Base-by-base conservation (phyloP, 2,797 vertebrate genomes). In the Moxostoma hubbsi region DNA sequence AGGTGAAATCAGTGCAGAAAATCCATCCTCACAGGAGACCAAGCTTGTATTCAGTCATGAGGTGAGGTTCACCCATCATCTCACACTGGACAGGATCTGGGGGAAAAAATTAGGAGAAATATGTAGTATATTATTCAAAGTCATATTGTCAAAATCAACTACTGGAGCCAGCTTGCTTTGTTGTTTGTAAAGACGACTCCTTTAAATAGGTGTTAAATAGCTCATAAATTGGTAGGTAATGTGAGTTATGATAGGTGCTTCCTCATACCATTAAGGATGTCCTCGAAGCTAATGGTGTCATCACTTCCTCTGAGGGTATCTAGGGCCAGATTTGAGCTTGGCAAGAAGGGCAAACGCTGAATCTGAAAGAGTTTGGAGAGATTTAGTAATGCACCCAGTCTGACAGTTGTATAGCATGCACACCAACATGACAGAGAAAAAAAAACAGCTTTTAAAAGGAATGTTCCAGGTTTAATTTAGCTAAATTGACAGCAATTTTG, bases 321-420 rank as follows among this genome's bases (percentile, higher is more conserved):
- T 67, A 99, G 82, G 9, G 96, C 94, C 78, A 99, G 83, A 83
- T 98, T 96, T 75, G 97, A 98, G 77, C 97, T 99, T 67, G 91
- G 93, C 83, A 99, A 92, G 92, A 98, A 98, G 0, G 98, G 97
- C 71, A 98, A 94, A 76, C 96, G 96, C 85, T 98, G 97, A 85
- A 95, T 95, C 98, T 99, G 87, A 59, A 11, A 53, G 5, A 36
- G 36, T 36, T 36, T 24, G 18, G 36, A 36, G 36, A 36, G 36
- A 4, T 36, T 36, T 36, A 36, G 36, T 36, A 36, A 36, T 36
- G 4, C 36, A 36, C 36, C 36, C 36, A 36, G 36, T 36, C 36
- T 36, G 36, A 36, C 36, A 36, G 4, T 36, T 36, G 36, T 36
- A 2, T 36, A 36, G 36, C 4, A 4, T 36, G 36, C 36, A 36